These are phyloP conservation scores for Percopsis transmontana DNA, from an alignment of 2,113 vertebrate genomes.

Conservation along the genomic window DNA sequence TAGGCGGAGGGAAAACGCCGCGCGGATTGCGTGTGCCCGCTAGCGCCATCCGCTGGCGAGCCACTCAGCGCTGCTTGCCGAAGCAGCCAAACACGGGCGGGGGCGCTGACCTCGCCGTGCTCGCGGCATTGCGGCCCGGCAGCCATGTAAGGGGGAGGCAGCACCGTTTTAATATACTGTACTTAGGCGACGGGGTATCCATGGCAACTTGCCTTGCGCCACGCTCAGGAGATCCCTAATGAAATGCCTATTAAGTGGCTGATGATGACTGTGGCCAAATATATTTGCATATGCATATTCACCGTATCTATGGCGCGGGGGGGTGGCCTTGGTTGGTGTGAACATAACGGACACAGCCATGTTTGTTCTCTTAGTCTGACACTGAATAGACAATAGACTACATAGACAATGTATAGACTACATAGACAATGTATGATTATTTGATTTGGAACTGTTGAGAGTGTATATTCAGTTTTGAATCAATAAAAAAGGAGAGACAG, in stretches of 20 bases:
- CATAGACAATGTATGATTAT: too few relatives aligned
- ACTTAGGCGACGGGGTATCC: constrained; percentile 79
- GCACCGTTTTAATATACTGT: constrained; percentile 77
- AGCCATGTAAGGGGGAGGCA: constrained; percentile 79
- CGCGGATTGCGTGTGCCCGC: neutral
- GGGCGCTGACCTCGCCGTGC: constrained; percentile 60
- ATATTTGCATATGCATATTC: constrained; percentile 70
- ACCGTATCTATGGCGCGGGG: neutral
- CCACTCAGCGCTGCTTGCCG: constrained; percentile 48
- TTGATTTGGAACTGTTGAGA: too few relatives aligned
- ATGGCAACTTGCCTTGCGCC: constrained; percentile 78
- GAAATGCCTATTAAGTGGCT: constrained; percentile 81
- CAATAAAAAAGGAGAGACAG: neutral
- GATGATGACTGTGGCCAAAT: constrained; percentile 80
- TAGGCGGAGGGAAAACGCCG: too few relatives aligned
- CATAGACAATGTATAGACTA: too few relatives aligned
- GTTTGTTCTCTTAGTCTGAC: too few relatives aligned
- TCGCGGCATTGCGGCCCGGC: constrained; percentile 72
- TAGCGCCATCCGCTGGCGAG: constrained; percentile 36
- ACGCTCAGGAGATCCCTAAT: constrained; percentile 75
- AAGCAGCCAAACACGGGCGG: constrained; percentile 52
- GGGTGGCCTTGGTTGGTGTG: too few relatives aligned
- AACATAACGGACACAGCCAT: too few relatives aligned
- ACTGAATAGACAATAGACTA: too few relatives aligned
- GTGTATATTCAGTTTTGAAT: too few relatives aligned